Conservation (phyloP, 2,888 invertebrate species). For the Tetragnatha montana region DNA sequence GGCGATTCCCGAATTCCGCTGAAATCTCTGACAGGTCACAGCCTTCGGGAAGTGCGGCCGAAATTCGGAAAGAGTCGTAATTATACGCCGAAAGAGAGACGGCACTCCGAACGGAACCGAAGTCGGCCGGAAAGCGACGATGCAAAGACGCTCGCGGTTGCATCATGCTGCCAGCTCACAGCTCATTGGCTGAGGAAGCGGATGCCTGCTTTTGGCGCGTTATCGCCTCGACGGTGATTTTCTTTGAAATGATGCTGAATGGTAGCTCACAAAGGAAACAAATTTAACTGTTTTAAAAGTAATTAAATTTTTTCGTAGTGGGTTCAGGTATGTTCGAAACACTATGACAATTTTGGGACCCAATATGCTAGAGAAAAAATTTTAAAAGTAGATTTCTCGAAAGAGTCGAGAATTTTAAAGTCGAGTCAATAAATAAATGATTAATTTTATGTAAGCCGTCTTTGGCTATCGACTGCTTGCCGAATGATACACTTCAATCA, state of each 20-base stretch:
- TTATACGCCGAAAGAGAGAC: background rate
- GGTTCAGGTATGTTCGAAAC: background rate
- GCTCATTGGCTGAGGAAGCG: slow-evolving; percentile 14
- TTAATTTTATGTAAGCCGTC: too few species aligned
- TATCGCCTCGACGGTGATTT: slow-evolving; percentile 46
- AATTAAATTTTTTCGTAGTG: background rate
- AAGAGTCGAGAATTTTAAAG: too few species aligned
- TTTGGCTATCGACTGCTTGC: too few species aligned
- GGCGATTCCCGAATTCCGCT: background rate
- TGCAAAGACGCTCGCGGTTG: slow-evolving; percentile 37
- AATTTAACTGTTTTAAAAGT: too few species aligned
- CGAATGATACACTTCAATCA: too few species aligned
- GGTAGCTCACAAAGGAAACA: background rate
- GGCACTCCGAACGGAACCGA: slow-evolving; percentile 2
- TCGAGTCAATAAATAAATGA: too few species aligned
- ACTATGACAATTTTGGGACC: too few species aligned
- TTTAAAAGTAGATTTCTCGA: too few species aligned
- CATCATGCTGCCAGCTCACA: slow-evolving; percentile 30
- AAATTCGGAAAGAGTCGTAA: background rate
- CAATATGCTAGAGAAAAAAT: too few species aligned
- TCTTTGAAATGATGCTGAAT: background rate
- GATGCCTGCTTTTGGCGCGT: slow-evolving; percentile 45
- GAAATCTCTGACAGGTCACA: background rate
- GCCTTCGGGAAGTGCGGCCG: background rate
- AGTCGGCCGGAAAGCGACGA: background rate